These are phyloP conservation scores for Toxotes lorentzi DNA, from an alignment of 2,797 vertebrate genomes.

Conservation along the genomic window DNA sequence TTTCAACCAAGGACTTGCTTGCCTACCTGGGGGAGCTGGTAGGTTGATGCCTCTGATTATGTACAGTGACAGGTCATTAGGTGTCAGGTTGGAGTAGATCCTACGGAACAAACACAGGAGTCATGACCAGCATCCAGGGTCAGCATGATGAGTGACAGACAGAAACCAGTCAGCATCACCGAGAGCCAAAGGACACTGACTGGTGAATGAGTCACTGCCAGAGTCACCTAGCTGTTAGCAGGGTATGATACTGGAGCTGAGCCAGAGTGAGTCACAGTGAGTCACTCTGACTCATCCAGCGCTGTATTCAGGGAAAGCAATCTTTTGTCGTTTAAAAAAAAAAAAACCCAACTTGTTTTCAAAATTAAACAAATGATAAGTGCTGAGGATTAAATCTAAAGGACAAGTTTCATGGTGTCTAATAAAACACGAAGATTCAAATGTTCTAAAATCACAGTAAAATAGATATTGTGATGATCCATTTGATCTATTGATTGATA, in stretches of 20 bases:
- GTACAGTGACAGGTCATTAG: constrained; percentile 88
- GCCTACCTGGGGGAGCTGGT: constrained; percentile 88
- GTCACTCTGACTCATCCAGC: constrained; percentile 62
- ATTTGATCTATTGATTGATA: neutral
- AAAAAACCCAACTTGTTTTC: neutral
- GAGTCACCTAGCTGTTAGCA: constrained; percentile 45
- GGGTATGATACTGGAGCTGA: constrained; percentile 45
- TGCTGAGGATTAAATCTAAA: constrained; percentile 1
- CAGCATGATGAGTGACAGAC: constrained; percentile 20
- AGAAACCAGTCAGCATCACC: constrained; percentile 27
- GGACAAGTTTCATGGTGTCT: neutral
- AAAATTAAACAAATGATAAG: constrained; percentile 30
- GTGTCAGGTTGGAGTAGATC: constrained; percentile 85
- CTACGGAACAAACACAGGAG: constrained; percentile 71
- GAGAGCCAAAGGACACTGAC: constrained; percentile 38
- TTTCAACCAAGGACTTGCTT: constrained; percentile 35
- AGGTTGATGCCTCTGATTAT: constrained; percentile 89
- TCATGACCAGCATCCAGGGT: constrained; percentile 13
- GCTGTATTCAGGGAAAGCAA: constrained; percentile 7
- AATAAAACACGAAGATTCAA: neutral
- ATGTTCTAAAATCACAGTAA: neutral
- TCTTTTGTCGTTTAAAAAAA: constrained; percentile 15
- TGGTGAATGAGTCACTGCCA: constrained; percentile 55
- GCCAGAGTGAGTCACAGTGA: constrained; percentile 66
- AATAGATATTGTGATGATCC: neutral